Conservation (phyloP, 2,888 invertebrate species). For the Apodemia mormo region DNA sequence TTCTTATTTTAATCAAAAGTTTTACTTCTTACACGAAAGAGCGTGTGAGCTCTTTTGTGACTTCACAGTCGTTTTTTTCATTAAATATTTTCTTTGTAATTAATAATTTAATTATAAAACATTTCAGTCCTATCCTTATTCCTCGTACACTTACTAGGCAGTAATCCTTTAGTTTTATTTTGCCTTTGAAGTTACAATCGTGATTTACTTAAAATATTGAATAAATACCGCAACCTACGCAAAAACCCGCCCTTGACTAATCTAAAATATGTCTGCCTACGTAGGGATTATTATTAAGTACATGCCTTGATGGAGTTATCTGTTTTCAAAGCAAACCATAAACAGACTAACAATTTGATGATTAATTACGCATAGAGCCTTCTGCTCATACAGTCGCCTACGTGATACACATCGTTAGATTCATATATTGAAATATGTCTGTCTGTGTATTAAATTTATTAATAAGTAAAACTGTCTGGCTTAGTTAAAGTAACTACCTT, state of each 20-base stretch:
- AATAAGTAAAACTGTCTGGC: too few species aligned
- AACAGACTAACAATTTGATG: constrained; percentile 14
- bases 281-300: constrained; percentile 15
- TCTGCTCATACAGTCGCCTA: background rate
- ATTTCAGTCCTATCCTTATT: too few species aligned
- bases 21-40: too few species aligned
- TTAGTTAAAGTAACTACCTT: too few species aligned
- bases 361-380: constrained; percentile 16
- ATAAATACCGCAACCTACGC: constrained; percentile 3
- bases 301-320: constrained; percentile 23
- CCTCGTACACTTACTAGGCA: background rate
- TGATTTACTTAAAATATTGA: background rate
- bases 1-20: too few species aligned
- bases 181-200: background rate
- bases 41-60: too few species aligned
- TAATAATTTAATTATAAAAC: too few species aligned
- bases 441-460: background rate
- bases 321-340: constrained; percentile 10
- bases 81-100: too few species aligned
- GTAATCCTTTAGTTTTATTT: background rate
- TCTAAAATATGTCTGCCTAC: constrained; percentile 18
- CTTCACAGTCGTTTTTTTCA: too few species aligned
- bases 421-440: background rate
- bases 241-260: constrained; percentile 14
- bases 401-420: background rate